These are phyloP conservation scores for Diachasma alloeum DNA, from an alignment of 1,140 invertebrate species.

Conservation along the genomic window DNA sequence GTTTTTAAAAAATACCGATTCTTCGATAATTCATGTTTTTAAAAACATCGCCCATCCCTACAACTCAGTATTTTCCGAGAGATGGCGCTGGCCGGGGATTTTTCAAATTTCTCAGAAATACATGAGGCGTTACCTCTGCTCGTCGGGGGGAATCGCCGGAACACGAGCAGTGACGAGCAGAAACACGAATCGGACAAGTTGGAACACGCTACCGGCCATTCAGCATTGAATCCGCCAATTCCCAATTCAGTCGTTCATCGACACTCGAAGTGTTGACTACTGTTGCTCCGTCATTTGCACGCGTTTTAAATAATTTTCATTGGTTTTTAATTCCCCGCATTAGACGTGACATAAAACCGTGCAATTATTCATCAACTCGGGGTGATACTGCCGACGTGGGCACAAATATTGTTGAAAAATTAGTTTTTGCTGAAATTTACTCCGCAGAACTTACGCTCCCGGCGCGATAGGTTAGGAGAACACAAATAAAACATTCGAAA, in stretches of 20 bases:
- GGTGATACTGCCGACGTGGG: no score
- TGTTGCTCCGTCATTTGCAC: neutral
- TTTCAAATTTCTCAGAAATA: neutral
- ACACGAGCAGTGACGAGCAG: neutral
- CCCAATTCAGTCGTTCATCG: conserved; percentile 2
- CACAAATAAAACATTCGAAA: neutral
- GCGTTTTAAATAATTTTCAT: neutral
- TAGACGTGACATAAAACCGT: neutral
- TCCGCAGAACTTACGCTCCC: no score
- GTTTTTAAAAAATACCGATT: no score
- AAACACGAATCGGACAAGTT: conserved; percentile 12
- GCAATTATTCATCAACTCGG: neutral
- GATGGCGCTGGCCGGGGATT: neutral
- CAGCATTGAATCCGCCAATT: neutral
- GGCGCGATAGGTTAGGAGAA: no score
- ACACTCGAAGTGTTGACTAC: neutral
- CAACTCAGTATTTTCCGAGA: neutral
- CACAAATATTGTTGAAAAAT: no score
- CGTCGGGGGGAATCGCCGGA: neutral
- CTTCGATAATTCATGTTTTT: no score
- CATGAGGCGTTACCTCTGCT: neutral
- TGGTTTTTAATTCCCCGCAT: neutral
- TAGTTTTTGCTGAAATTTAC: no score
- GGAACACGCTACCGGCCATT: conserved; percentile 10
- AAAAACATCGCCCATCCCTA: no score